phyloP scores from a whole-genome alignment of 1,140 invertebrate species.

The Holcopasites calliopsidis region DNA sequence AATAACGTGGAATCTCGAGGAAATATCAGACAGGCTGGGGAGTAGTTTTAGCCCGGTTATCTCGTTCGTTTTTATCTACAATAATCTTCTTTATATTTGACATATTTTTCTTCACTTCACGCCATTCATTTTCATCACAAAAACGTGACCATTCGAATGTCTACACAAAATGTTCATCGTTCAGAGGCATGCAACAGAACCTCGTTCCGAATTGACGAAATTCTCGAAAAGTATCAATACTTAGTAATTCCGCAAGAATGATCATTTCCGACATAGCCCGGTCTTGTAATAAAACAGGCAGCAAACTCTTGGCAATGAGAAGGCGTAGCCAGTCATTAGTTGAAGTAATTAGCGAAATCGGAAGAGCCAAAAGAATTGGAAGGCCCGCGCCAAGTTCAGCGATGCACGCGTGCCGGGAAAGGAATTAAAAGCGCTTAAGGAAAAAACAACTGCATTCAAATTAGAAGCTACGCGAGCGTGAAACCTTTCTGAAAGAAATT shows the following conservation, averaged over 20 bases:
- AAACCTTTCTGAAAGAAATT: not conserved
- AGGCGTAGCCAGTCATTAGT: not conserved
- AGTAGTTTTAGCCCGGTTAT: too few relatives aligned
- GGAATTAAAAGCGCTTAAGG: not conserved
- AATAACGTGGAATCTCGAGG: not conserved
- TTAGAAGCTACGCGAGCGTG: not conserved
- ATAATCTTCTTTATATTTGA: too few relatives aligned
- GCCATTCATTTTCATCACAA: too few relatives aligned
- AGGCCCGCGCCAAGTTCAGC: not conserved
- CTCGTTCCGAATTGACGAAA: too few relatives aligned
- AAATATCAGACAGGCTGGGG: not conserved
- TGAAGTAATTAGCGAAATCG: not conserved
- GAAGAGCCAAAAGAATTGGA: not conserved
- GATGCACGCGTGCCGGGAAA: not conserved
- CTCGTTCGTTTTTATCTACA: too few relatives aligned
- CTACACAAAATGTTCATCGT: too few relatives aligned
- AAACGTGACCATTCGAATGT: too few relatives aligned
- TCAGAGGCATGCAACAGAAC: too few relatives aligned
- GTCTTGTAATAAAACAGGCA: not conserved
- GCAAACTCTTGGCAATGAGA: not conserved
- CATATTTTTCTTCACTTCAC: too few relatives aligned
- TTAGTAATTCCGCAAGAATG: too few relatives aligned
- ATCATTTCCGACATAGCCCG: too few relatives aligned
- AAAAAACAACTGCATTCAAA: not conserved
- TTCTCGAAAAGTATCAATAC: too few relatives aligned